These are phyloP conservation scores for Pegoplata infirma DNA, from an alignment of 2,888 invertebrate species.

Conservation along the genomic window DNA sequence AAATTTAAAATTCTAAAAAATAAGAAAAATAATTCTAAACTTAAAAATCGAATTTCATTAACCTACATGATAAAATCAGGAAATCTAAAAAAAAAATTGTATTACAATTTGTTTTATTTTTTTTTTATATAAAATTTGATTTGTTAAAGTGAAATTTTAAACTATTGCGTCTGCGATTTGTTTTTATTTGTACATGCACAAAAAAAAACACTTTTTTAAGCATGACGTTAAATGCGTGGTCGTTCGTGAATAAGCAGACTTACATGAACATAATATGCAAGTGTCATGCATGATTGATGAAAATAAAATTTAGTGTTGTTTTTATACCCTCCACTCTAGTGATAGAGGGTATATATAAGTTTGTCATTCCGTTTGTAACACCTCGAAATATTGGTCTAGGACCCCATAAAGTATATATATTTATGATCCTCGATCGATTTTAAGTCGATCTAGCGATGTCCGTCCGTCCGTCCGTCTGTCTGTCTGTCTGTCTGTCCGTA, in stretches of 20 bases:
- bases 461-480: no score
- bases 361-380: no score
- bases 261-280: constrained; percentile 47
- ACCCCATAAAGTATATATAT: no score
- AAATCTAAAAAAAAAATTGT: constrained; percentile 25
- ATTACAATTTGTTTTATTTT: constrained; percentile 1
- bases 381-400: no score
- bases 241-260: constrained; percentile 51
- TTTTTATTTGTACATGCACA: no score
- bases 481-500: no score
- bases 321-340: no score
- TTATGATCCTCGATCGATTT: no score
- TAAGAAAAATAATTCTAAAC: no score
- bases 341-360: no score
- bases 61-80: constrained; percentile 46
- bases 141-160: constrained; percentile 28
- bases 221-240: constrained; percentile 57
- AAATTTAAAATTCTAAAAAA: no score
- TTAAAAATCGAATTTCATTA: constrained; percentile 50
- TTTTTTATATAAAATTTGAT: constrained; percentile 8
- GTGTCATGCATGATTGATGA: constrained; percentile 62
- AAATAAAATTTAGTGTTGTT: constrained; percentile 49
- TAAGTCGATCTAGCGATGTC: no score
- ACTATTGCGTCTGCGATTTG: not conserved
- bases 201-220: constrained; percentile 6